Base-by-base conservation (phyloP, 2,113 vertebrate species). In the Phodopus roborovskii region DNA sequence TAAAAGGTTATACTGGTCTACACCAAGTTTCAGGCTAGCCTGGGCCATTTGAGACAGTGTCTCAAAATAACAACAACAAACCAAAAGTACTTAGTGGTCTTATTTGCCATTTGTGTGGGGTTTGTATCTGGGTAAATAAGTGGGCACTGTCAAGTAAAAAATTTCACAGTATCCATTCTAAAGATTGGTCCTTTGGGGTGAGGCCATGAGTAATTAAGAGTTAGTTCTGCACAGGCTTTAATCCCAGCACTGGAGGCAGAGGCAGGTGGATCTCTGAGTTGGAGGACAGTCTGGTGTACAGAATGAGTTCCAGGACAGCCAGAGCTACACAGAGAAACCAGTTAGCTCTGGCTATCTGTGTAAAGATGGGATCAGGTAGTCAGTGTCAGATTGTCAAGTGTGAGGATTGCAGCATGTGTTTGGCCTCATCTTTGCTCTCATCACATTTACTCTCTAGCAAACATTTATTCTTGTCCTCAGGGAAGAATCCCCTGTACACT, bases 391-490 rank as follows among this genome's bases (percentile, higher is more conserved):
- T n/a, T 81, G 78, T 81, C 20, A 56, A 79, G 77, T 28, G 24
- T 83, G n/a, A 16, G 56, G 24, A 62, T 42, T 33, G 20, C 81
- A 24, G 17, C 36, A 26, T 42, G 56, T 60, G 10, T 42, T 85
- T 85, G 16, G 42, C 9, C 83, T 85, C 26, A 33, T 79, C 50
- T 81, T 81, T 81, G 53, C 53, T 26, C 12, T 58, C 12, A 26
- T 81, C 0, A 7, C 90, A 88, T 48, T 95, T 92, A 81, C 73
- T 95, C 30, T 96, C 42, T 24, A 85, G 66, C 89, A 68, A 68
- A 92, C 88, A 92, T 75, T 56, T 56, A 56, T 3, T 56, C 53
- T 36, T 33, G 90, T 96, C 95, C 95, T 87, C 88, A 96, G 97
- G 93, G 8, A 95, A 88, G 78, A 0, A 0, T 85, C 70, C 95